Evolutionary conservation across 2,888 invertebrate species (phyloP).

Genomic region (Platycheirus albimanus): DNA sequence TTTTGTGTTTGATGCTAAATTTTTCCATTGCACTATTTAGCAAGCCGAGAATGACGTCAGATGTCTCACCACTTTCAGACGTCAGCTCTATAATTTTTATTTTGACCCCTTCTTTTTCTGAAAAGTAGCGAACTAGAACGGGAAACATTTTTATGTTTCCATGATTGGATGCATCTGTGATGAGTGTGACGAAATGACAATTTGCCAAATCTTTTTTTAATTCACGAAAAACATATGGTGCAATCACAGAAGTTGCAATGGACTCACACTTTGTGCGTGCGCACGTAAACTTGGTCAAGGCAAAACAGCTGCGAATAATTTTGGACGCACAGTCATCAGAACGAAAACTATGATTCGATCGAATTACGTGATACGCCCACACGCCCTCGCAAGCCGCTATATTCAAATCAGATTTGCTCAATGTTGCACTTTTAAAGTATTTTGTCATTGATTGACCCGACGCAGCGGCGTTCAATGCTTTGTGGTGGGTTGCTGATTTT

Average conservation of each 20-base stretch:
- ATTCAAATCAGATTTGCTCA: constrained; percentile 51
- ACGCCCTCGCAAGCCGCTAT: constrained; percentile 58
- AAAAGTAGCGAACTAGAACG: neutral
- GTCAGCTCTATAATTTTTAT: neutral
- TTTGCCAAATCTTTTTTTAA: too few relatives aligned
- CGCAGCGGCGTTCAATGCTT: too few relatives aligned
- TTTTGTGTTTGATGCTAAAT: neutral
- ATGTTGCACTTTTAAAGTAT: too few relatives aligned
- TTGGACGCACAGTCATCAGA: constrained; percentile 66
- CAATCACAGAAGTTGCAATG: too few relatives aligned
- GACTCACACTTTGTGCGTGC: too few relatives aligned
- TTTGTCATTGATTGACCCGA: too few relatives aligned
- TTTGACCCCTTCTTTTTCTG: neutral
- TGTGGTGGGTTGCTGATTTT: too few relatives aligned
- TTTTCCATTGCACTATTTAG: neutral
- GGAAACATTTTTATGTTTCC: neutral
- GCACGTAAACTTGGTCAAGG: too few relatives aligned
- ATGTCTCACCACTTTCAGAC: constrained; percentile 10
- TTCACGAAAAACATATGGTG: too few relatives aligned
- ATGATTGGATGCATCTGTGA: neutral
- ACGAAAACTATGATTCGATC: constrained; percentile 72
- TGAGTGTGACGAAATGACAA: constrained; percentile 21
- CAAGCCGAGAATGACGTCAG: constrained; percentile 3
- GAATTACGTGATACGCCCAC: constrained; percentile 55
- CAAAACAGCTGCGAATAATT: too few relatives aligned